A percentile compares a stretch with the other conserved stretches of the same genome.
phyloP scores from a whole-genome alignment of 2,113 vertebrate genomes.

The Spheniscus mendiculus region DNA sequence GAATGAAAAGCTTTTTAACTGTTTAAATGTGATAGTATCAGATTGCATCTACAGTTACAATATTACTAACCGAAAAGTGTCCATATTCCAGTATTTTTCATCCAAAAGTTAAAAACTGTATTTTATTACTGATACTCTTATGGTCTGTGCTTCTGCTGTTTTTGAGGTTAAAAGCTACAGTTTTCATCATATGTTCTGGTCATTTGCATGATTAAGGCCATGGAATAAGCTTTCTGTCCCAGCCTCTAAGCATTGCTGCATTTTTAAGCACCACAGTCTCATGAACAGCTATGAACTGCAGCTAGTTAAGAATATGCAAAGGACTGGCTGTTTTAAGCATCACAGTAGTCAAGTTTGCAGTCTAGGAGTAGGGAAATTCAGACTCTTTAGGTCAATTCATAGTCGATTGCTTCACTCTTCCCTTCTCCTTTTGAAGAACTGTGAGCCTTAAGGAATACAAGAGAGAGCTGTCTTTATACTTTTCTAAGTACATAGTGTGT shows the following conservation, averaged over 20 bases:
- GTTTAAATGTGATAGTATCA: neutral
- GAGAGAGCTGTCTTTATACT: neutral
- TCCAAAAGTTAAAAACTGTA: neutral
- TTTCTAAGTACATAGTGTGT: neutral
- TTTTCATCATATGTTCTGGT: neutral
- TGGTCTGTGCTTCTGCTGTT: neutral
- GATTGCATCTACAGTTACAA: neutral
- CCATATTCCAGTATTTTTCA: neutral
- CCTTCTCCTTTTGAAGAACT: neutral
- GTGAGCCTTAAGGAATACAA: neutral
- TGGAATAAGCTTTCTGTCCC: neutral
- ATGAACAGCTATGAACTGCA: neutral
- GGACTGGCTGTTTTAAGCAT: neutral
- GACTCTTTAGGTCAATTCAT: neutral
- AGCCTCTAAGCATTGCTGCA: neutral
- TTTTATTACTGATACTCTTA: neutral
- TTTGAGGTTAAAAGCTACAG: neutral
- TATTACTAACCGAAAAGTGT: neutral
- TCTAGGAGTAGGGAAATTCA: neutral
- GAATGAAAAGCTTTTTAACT: neutral
- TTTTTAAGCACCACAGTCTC: neutral
- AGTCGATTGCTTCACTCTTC: neutral
- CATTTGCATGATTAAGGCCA: neutral
- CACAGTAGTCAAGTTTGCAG: neutral
- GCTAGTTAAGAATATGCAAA: neutral